Evolutionary conservation across 92 coral and sea anemone genomes (phyloP).

Genomic region (Isaurus tuberculatus): DNA sequence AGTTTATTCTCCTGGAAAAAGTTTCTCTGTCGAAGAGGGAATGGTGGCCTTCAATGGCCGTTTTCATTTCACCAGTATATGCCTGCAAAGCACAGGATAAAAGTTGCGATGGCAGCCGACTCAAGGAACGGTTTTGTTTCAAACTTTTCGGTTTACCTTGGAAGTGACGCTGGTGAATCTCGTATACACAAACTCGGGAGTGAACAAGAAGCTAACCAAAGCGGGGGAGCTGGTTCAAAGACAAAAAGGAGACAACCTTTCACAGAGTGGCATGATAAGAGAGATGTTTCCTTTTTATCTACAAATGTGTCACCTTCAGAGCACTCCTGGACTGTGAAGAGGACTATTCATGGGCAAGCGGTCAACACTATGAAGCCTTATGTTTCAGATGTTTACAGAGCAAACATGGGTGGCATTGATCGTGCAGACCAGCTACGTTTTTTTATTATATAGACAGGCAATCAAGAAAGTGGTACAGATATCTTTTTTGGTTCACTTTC

Average conservation of each 20-base stretch:
- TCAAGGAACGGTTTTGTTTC: slow-evolving; percentile 66
- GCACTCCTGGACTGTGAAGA: neutral
- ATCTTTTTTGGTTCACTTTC: neutral
- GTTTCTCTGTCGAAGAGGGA: slow-evolving; percentile 41
- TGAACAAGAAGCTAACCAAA: slow-evolving; percentile 49
- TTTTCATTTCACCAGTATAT: neutral
- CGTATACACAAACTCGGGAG: slow-evolving; percentile 62
- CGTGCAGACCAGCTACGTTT: too few relatives aligned
- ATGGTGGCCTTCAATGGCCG: slow-evolving; percentile 56
- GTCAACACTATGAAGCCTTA: neutral
- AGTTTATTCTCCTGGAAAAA: slow-evolving; percentile 23
- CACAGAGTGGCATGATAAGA: neutral
- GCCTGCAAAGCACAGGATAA: neutral
- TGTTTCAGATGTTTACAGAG: neutral
- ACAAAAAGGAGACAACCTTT: neutral
- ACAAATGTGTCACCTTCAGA: neutral
- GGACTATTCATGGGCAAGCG: neutral
- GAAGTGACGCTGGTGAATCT: slow-evolving; percentile 48
- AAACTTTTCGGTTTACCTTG: slow-evolving; percentile 64
- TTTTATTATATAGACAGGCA: neutral
- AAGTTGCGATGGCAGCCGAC: slow-evolving; percentile 53
- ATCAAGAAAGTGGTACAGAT: neutral
- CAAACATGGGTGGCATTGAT: neutral
- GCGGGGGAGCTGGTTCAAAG: neutral
- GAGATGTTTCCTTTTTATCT: neutral